Evolutionary conservation across 2,888 invertebrate genomes (phyloP).

Genomic region (Scrobipalpa costella): DNA sequence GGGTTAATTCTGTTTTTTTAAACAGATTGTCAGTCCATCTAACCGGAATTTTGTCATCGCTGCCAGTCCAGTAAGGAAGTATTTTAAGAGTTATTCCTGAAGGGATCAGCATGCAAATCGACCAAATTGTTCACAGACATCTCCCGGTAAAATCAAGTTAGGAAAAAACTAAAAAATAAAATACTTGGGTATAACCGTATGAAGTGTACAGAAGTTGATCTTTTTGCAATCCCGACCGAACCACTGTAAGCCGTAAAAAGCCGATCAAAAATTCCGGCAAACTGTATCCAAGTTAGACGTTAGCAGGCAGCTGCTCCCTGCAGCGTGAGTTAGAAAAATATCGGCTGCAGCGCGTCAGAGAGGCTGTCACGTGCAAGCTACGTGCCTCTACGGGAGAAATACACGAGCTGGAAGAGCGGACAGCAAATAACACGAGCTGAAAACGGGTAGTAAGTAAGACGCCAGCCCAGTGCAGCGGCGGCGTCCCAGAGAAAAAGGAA

Average conservation of each 20-base stretch:
- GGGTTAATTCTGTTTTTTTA: no score
- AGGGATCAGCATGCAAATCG: no score
- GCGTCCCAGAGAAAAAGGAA: no score
- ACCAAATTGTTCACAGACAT: no score
- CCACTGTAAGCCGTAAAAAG: conserved; percentile 18
- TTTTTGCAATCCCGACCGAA: conserved; percentile 8
- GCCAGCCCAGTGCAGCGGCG: no score
- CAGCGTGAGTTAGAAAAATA: conserved; percentile 50
- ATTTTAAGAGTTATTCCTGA: no score
- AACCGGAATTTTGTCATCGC: no score
- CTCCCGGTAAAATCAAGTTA: not conserved
- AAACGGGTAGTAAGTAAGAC: not conserved
- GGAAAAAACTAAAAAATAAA: not conserved
- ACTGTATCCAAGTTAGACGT: conserved; percentile 38
- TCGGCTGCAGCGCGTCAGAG: conserved; percentile 42
- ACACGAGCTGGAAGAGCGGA: conserved; percentile 30
- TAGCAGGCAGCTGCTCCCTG: conserved; percentile 40
- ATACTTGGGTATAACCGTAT: not conserved
- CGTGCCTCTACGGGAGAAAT: conserved; percentile 40
- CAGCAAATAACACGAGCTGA: not conserved
- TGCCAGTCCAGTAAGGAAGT: no score
- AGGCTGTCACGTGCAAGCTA: conserved; percentile 54
- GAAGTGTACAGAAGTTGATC: conserved; percentile 9
- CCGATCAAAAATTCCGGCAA: conserved; percentile 36
- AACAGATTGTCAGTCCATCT: no score